phyloP scores from a whole-genome alignment of 2,113 vertebrate genomes.

The Apeltes quadracus region DNA sequence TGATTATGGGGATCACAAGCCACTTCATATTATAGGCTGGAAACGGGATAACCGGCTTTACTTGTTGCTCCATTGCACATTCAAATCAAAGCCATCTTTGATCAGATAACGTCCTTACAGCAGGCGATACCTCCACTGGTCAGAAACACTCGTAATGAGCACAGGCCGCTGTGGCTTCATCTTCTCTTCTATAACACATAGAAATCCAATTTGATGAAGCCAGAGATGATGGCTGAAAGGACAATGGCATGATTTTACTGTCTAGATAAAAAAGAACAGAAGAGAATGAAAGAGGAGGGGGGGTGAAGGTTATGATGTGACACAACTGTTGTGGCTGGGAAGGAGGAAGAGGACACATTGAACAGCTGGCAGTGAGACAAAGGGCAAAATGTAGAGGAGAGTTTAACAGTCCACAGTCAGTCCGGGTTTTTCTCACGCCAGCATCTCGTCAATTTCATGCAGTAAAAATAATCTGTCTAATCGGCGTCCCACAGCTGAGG shows the following conservation, averaged over 20 bases:
- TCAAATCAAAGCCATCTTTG: no score
- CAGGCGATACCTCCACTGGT: background rate
- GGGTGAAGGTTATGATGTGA: conserved; percentile 51
- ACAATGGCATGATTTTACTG: conserved; percentile 5
- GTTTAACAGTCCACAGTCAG: conserved; percentile 2
- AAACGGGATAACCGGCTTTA: background rate
- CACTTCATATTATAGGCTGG: background rate
- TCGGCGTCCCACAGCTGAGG: background rate
- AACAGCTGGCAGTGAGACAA: conserved; percentile 49
- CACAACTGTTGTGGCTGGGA: conserved; percentile 54
- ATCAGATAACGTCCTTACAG: no score
- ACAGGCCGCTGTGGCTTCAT: background rate
- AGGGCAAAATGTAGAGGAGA: conserved; percentile 30
- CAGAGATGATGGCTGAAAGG: background rate
- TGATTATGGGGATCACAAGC: background rate
- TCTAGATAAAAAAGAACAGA: background rate
- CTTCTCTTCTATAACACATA: conserved; percentile 2
- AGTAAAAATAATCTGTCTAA: background rate
- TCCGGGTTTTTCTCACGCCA: background rate
- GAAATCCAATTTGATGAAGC: background rate
- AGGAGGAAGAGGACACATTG: conserved; percentile 59
- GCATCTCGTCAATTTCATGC: background rate
- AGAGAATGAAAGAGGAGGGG: conserved; percentile 9
- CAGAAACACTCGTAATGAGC: conserved; percentile 4
- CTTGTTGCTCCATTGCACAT: conserved; percentile 23